Evolutionary conservation across 2,888 invertebrate genomes (phyloP), one percentile per base, ranked within the genome.

Genomic region (Metalampra italica): DNA sequence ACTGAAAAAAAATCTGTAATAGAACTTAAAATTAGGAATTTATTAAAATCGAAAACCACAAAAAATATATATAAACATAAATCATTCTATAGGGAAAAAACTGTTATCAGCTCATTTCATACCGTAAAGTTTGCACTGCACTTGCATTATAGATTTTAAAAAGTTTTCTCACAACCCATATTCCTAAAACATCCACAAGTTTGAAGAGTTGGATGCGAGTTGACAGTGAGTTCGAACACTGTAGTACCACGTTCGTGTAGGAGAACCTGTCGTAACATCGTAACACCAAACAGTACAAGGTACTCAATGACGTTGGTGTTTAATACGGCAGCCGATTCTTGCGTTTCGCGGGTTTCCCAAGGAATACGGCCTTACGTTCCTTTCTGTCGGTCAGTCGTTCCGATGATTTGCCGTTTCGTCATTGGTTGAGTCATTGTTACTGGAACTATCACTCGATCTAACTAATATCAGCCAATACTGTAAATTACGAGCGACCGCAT

Each of bases 301-400:
- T 30, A 9, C 13, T 9, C 13, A 43, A 43, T 43, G 43, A 43
- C 5, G 4, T 9, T 9, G 46, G 30, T 36, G 43, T 29, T 14
- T 8, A 41, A 29, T 39, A 14, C 52, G 50, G 53, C 54, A 56
- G 62, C 62, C 59, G 64, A 60, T 59, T 62, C 55, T 9, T 9
- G 53, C 55, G 63, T 66, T 71, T 68, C 43, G 62, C 60, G 62
- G 57, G 54, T 68, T 71, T 67, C 62, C 70, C 66, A 65, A 60
- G 59, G 7, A 53, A 39, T 36, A 43, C 43, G 51, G 50, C 52
- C 54, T 54, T 49, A 52, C 53, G 45, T 54, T 56, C 43, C 30
- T 30, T 43, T 43, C 14, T 40, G 36, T 15, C 22, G 40, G 40
- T 43, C 43, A 14, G n/a, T n/a, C 29, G 41, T n/a, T 9, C 11